Conservation (phyloP, 2,888 invertebrate genomes). For the Acleris sparsana region DNA sequence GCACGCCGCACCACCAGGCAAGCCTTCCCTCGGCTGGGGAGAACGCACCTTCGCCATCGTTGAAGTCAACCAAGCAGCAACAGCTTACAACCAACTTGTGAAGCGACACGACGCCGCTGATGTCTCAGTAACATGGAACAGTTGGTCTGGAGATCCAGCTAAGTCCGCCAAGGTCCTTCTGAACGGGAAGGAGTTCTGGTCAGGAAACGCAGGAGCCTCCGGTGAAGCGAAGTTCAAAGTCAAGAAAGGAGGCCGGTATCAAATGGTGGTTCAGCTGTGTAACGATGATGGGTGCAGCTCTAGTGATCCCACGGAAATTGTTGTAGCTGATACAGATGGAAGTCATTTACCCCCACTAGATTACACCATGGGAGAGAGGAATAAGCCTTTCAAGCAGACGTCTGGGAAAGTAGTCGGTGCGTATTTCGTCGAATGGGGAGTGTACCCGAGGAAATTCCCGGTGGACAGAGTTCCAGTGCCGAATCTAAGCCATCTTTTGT, state of each 20-base stretch:
- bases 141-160: conserved; percentile 76
- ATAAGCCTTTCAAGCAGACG: conserved; percentile 77
- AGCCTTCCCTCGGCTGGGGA: conserved; percentile 75
- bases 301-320: conserved; percentile 71
- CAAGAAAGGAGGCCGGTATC: conserved; percentile 74
- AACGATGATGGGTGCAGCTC: conserved; percentile 72
- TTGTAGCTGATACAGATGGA: conserved; percentile 79
- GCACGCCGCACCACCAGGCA: conserved; percentile 69
- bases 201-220: conserved; percentile 62
- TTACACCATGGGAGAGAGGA: conserved; percentile 68
- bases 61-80: conserved; percentile 78
- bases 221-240: conserved; percentile 72
- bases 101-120: conserved; percentile 70
- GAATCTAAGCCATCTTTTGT: conserved; percentile 74
- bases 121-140: conserved; percentile 77
- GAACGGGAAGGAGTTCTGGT: conserved; percentile 70
- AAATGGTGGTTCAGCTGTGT: conserved; percentile 74
- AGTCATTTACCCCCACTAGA: conserved; percentile 75
- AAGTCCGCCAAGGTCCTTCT: conserved; percentile 65
- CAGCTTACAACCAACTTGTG: conserved; percentile 78
- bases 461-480: conserved; percentile 74
- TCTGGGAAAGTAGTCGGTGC: conserved; percentile 77
- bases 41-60: conserved; percentile 76
- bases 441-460: conserved; percentile 76
- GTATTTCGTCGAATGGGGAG: conserved; percentile 80